Percentiles rank a stretch among this genome's conserved stretches.
Conservation (phyloP, 2,113 vertebrate species). For the Larimichthys crocea region DNA sequence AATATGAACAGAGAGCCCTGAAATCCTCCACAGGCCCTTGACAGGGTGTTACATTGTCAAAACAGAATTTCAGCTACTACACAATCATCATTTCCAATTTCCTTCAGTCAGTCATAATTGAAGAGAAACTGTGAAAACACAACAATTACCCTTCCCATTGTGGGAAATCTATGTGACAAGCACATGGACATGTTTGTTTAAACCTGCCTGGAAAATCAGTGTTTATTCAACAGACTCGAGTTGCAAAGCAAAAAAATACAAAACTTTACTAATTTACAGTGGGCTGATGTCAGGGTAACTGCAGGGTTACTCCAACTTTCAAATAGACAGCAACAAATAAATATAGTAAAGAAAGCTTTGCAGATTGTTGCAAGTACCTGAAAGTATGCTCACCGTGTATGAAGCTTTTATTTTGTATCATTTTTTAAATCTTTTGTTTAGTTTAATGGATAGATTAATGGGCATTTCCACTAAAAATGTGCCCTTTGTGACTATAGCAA, state of each 20-base stretch:
- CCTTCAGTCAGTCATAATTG: conserved; percentile 60
- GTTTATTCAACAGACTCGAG: conserved; percentile 65
- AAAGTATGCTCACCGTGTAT: not conserved
- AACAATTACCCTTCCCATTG: conserved; percentile 48
- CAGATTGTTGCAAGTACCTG: not conserved
- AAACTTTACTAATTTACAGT: conserved; percentile 34
- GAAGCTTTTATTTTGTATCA: not conserved
- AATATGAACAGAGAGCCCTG: conserved; percentile 45
- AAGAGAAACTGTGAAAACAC: conserved; percentile 60
- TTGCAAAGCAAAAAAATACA: conserved; percentile 42
- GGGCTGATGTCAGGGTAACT: conserved; percentile 20
- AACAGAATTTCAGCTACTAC: conserved; percentile 53
- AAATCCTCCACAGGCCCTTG: conserved; percentile 51
- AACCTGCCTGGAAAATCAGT: conserved; percentile 59
- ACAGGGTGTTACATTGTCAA: conserved; percentile 54
- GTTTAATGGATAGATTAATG: conserved; percentile 1
- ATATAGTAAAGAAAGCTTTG: conserved; percentile 30
- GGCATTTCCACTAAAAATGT: not conserved
- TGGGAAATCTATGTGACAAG: conserved; percentile 66
- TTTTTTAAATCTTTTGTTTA: not conserved
- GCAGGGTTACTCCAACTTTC: conserved; percentile 17
- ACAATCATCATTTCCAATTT: conserved; percentile 70
- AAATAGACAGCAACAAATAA: conserved; percentile 19
- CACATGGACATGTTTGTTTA: conserved; percentile 66
- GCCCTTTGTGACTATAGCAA: not conserved